Conservation (phyloP, 53 echinoderm and acorn worm species). For the Antedon mediterranea region DNA sequence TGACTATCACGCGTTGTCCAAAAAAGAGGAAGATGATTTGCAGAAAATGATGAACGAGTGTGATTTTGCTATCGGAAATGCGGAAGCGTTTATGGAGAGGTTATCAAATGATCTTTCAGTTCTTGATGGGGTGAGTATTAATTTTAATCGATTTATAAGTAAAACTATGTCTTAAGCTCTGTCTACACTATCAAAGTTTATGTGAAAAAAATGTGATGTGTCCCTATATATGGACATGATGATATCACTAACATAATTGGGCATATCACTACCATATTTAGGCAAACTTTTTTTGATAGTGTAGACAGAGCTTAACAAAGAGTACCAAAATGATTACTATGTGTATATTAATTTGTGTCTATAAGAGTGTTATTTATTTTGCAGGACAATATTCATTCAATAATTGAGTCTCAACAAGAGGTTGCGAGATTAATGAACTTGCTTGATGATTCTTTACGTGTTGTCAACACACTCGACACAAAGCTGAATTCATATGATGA, state of each 20-base stretch:
- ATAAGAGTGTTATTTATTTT: not conserved
- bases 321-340: no score
- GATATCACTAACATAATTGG: no score
- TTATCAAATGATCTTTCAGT: conserved; percentile 84
- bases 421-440: conserved; percentile 75
- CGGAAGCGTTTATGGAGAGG: conserved; percentile 84
- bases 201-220: no score
- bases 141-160: no score
- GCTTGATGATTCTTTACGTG: conserved; percentile 60
- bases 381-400: conserved; percentile 93
- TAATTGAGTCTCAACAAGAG: conserved; percentile 89
- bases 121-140: conserved; percentile 70
- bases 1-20: conserved; percentile 89
- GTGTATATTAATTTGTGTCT: no score
- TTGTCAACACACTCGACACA: conserved; percentile 71
- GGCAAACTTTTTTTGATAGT: no score
- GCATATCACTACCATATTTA: no score
- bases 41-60: conserved; percentile 96
- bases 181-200: no score
- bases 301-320: no score
- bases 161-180: no score
- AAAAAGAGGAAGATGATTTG: conserved; percentile 68
- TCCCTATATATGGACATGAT: no score
- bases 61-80: conserved; percentile 83
- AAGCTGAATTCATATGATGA: conserved; percentile 83